phyloP scores from a whole-genome alignment of 2,888 invertebrate species.

The Drosophila fulvimacula region DNA sequence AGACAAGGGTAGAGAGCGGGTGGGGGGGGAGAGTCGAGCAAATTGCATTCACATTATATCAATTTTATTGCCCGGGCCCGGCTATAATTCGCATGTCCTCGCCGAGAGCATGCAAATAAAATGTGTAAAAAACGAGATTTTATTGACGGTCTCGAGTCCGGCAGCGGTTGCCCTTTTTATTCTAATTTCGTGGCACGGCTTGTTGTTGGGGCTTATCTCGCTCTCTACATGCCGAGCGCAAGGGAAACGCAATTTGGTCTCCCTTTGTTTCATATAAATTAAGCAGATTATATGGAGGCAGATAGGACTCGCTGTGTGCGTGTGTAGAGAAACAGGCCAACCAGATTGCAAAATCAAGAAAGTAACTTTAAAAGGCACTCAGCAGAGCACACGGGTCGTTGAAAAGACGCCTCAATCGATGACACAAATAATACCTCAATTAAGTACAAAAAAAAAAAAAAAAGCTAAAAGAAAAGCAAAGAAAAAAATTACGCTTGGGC shows the following conservation, averaged over 20 bases:
- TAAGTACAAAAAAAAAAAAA: conserved; percentile 44
- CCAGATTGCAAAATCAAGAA: conserved; percentile 19
- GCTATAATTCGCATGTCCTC: conserved; percentile 49
- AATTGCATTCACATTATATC: conserved; percentile 70
- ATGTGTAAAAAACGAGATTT: conserved; percentile 57
- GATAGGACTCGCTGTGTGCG: conserved; percentile 40
- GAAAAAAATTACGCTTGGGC: conserved; percentile 16
- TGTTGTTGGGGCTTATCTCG: conserved; percentile 48
- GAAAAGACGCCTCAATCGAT: conserved; percentile 55
- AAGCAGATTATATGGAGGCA: conserved; percentile 68
- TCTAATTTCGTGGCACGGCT: conserved; percentile 43
- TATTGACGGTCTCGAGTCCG: conserved; percentile 61
- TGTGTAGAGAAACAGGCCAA: conserved; percentile 14
- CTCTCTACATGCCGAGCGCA: conserved; percentile 1
- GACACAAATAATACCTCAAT: conserved; percentile 78
- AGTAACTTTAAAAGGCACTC: conserved; percentile 18
- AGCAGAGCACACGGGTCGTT: neutral
- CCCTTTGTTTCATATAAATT: conserved; percentile 62
- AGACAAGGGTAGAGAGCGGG: neutral
- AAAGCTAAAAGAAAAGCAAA: neutral
- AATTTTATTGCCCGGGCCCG: conserved; percentile 61
- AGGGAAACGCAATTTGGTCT: conserved; percentile 12
- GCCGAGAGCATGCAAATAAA: conserved; percentile 69
- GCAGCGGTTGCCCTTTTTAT: conserved; percentile 47
- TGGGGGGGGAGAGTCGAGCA: conserved; percentile 13